A percentile compares a stretch with the other conserved stretches of the same genome.
These are phyloP conservation scores for Anorthoa munda DNA, from an alignment of 2,888 invertebrate species.

Conservation along the genomic window DNA sequence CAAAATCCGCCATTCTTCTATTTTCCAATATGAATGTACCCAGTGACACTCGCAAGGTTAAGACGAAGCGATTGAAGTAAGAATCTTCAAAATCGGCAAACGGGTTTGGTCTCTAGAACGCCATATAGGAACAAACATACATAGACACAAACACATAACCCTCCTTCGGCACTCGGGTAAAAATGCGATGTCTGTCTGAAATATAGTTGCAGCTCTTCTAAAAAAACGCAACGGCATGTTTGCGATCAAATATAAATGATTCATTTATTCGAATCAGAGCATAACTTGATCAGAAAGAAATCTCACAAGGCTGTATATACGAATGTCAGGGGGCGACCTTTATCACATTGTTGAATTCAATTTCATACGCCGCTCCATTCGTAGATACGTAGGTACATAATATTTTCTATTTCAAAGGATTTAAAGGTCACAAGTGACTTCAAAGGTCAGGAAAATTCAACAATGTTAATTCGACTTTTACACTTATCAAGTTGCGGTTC, in stretches of 20 bases:
- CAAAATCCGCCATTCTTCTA: no score
- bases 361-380: slow-evolving; percentile 38
- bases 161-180: no score
- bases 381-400: slow-evolving; percentile 37
- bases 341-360: slow-evolving; percentile 55
- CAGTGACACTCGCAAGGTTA: no score
- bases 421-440: slow-evolving; percentile 62
- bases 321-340: slow-evolving; percentile 64
- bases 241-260: slow-evolving; percentile 35
- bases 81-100: no score
- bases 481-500: slow-evolving; percentile 48
- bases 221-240: background rate
- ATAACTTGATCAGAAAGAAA: slow-evolving; percentile 56
- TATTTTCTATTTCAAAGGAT: slow-evolving; percentile 61
- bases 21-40: no score
- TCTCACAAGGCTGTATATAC: slow-evolving; percentile 46
- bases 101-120: no score
- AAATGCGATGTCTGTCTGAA: background rate
- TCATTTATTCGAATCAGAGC: slow-evolving; percentile 38
- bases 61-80: no score
- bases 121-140: no score
- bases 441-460: slow-evolving; percentile 53
- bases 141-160: no score
- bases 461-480: slow-evolving; percentile 32
- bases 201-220: background rate